A percentile compares a stretch with the other conserved stretches of the same genome.
phyloP scores from a whole-genome alignment of 2,797 vertebrate species.

The Psittacula echo region DNA sequence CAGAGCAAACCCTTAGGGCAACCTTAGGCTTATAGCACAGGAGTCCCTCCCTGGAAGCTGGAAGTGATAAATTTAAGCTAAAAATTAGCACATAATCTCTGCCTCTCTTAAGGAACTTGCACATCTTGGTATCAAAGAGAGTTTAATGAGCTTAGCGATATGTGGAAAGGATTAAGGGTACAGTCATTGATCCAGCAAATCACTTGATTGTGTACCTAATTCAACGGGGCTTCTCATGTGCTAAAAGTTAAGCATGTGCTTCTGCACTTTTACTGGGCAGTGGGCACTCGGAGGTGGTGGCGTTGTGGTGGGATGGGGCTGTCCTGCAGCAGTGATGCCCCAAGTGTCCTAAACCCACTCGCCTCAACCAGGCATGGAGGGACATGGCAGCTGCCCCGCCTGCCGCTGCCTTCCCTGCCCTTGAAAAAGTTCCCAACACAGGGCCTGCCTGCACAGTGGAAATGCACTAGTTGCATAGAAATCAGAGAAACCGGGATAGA shows the following conservation, averaged over 20 bases:
- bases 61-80: slow-evolving; percentile 32
- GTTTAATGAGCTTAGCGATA: slow-evolving; percentile 67
- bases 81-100: not conserved
- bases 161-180: slow-evolving; percentile 68
- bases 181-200: slow-evolving; percentile 57
- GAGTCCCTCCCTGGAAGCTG: not conserved
- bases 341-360: not conserved
- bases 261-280: not conserved
- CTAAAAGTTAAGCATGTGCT: not conserved
- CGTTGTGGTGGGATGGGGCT: not conserved
- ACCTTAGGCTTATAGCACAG: not conserved
- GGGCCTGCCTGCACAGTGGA: fast-evolving
- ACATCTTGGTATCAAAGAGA: slow-evolving; percentile 66
- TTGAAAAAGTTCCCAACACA: fast-evolving
- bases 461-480: not conserved
- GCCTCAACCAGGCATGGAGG: fast-evolving
- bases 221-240: slow-evolving; percentile 57
- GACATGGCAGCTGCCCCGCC: not conserved
- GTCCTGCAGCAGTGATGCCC: not conserved
- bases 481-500: not conserved
- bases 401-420: not conserved
- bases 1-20: slow-evolving; percentile 2
- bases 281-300: not conserved
- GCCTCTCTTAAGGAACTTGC: slow-evolving; percentile 48
- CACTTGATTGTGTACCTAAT: slow-evolving; percentile 59